Base-by-base conservation (phyloP, 1,140 invertebrate genomes). In the Trachymyrmex cornetzi region DNA sequence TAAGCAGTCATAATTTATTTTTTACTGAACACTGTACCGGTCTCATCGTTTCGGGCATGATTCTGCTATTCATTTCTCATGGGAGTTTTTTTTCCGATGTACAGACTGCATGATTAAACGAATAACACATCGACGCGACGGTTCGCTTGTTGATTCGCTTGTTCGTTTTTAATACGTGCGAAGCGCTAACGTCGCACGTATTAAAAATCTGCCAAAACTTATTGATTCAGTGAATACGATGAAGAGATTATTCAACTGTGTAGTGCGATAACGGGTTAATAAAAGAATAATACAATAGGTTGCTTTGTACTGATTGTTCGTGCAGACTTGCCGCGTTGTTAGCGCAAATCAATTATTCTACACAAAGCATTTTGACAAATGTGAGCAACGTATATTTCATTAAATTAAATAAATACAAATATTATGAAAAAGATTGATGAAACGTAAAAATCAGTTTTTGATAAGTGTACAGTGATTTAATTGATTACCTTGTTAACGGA, bases 151-250 rank as follows among this genome's bases (percentile, higher is more conserved):
- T 34, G 16, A 19, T 69, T 64, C 34, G n/a, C 9, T n/a, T 30
- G 67, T 38, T 79, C 44, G 34, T 38, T 74, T 74, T 66, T 12
- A 63, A 61, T 27, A 44, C 9, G 44, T 34, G 30, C 16, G n/a
- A 30, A 86, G 80, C 53, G 19, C 27, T n/a, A 38, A 14, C 22
- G 57, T 38, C n/a, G 55, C 30, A 57, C 53, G 34, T 61, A 85
- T 85, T 87, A 80, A 86, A 82, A 82, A 87, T 27, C 48, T 27
- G 24, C 12, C 27, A 44, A 48, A 87, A 87, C 59, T 74, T 50
- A 81, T 55, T 44, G 77, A 72, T 66, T 85, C 71, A 72, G 55
- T 71, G 77, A 66, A 72, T 72, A 44, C 24, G 12, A 66, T 38
- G 59, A 53, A 67, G 19, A 59, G 55, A 89, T 88, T 88, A 75